A percentile compares a stretch with the other conserved stretches of the same genome.
These are phyloP conservation scores for Pogonocherus hispidulus DNA, from an alignment of 2,888 invertebrate genomes.

Conservation along the genomic window DNA sequence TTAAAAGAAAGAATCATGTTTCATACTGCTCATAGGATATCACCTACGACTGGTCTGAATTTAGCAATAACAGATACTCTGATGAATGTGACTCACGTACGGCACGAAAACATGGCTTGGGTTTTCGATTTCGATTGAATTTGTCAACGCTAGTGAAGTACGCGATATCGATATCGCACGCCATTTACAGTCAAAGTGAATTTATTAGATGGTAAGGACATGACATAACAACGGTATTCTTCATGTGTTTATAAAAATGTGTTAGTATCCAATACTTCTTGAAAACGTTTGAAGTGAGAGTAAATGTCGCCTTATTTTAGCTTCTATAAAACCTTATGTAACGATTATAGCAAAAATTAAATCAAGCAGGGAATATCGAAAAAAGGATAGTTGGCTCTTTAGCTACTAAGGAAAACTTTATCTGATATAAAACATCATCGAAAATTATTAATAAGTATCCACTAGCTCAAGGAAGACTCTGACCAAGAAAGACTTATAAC, in stretches of 20 bases:
- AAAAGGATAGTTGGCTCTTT: no score
- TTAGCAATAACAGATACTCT: slow-evolving; percentile 18
- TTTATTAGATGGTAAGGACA: not conserved
- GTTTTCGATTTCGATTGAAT: slow-evolving; percentile 13
- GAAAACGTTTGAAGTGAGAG: not conserved
- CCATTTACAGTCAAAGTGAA: slow-evolving; percentile 11
- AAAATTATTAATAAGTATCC: no score
- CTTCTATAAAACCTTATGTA: not conserved
- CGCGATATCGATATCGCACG: not conserved
- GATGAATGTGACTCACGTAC: slow-evolving; percentile 18
- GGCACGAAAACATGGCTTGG: slow-evolving; percentile 1
- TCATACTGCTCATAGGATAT: slow-evolving; percentile 21
- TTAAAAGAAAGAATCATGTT: slow-evolving; percentile 26
- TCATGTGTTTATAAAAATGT: not conserved
- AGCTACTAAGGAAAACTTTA: no score
- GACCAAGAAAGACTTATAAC: no score
- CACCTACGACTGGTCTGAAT: slow-evolving; percentile 29
- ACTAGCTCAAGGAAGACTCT: no score
- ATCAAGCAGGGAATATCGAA: no score
- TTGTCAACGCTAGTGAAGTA: slow-evolving; percentile 17
- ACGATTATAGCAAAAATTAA: no score
- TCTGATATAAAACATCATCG: no score
- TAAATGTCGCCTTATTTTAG: not conserved
- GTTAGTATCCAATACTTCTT: not conserved
- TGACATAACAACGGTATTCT: slow-evolving; percentile 6